These are phyloP conservation scores for Drosophila virilis DNA, from an alignment of 1,140 invertebrate species.

Conservation along the genomic window DNA sequence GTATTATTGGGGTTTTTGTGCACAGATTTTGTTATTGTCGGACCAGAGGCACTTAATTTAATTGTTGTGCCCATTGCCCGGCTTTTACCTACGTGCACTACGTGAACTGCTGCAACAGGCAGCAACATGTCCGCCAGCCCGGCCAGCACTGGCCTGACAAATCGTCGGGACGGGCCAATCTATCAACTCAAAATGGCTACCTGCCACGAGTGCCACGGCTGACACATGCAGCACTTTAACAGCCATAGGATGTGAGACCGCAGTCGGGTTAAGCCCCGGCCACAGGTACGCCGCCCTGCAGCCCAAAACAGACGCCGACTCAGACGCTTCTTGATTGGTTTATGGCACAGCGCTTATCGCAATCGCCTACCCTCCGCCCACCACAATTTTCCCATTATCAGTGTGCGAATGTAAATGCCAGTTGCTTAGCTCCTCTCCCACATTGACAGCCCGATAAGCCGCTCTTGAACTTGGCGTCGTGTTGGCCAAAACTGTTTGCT, in stretches of 20 bases:
- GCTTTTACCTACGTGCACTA: not conserved
- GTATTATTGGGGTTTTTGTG: not conserved
- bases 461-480: constrained; percentile 18
- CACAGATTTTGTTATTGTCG: constrained; percentile 1
- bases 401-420: constrained; percentile 19
- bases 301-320: not conserved
- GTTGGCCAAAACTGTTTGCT: constrained; percentile 17
- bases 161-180: constrained; percentile 1
- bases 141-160: not conserved
- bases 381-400: constrained; percentile 10
- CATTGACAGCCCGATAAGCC: constrained; percentile 31
- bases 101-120: constrained; percentile 24
- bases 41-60: constrained; percentile 31
- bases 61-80: constrained; percentile 14
- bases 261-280: constrained; percentile 18
- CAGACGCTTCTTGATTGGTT: constrained; percentile 25
- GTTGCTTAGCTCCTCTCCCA: constrained; percentile 10
- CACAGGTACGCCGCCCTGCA: constrained; percentile 1
- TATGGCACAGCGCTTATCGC: not conserved
- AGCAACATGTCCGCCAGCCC: constrained; percentile 30
- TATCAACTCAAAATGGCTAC: constrained; percentile 29
- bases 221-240: constrained; percentile 21
- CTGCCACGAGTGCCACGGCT: constrained; percentile 7
- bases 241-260: not conserved
- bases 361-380: not conserved